Conservation (phyloP, 2,113 vertebrate species). For the Orycteropus afer region DNA sequence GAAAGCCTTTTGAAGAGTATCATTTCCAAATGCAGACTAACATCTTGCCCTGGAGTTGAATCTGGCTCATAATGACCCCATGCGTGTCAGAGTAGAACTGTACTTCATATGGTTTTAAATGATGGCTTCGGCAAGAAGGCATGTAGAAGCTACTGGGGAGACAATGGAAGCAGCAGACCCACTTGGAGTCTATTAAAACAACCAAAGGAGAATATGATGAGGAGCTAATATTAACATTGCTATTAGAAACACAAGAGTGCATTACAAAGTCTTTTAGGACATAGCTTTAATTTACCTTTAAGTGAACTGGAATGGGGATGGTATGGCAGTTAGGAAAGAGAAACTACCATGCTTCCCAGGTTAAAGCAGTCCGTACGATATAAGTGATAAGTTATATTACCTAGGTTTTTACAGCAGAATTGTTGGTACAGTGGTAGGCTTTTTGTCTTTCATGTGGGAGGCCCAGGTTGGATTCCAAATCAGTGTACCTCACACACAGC, state of each 20-base stretch:
- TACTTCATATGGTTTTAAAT: not conserved
- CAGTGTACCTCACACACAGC: too few relatives aligned
- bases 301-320: not conserved
- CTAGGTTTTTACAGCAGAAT: too few relatives aligned
- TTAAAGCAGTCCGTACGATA: not conserved
- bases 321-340: not conserved
- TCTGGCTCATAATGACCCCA: not conserved
- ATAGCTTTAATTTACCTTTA: not conserved
- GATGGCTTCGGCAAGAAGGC: not conserved
- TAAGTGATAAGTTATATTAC: not conserved
- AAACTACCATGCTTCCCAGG: not conserved
- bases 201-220: not conserved
- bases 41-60: not conserved
- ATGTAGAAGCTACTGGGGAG: not conserved
- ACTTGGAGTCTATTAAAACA: not conserved
- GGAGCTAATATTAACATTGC: not conserved
- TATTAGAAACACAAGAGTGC: not conserved
- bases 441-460: too few relatives aligned
- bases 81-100: not conserved
- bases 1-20: not conserved
- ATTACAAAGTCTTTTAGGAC: not conserved
- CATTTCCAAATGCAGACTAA: not conserved
- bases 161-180: not conserved
- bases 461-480: too few relatives aligned
- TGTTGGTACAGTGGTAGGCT: too few relatives aligned